Evolutionary conservation across 2,797 vertebrate species (phyloP), one percentile per base, ranked within the genome.

Genomic region (Chelidonichthys spinosus): DNA sequence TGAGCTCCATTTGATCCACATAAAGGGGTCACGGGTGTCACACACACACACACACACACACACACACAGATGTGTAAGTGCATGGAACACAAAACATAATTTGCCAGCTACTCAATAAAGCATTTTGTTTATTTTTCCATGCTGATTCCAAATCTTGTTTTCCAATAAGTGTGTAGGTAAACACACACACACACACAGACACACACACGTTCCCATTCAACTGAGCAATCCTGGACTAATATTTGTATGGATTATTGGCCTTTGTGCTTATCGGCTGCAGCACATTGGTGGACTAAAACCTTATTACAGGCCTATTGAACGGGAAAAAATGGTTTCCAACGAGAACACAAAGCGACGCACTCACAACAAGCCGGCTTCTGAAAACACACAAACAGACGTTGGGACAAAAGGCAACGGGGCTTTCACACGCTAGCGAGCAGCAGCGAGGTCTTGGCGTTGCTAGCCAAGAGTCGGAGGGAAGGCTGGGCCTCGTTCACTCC

Each of bases 231-330:
- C 82, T 86, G 67, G 83, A 60, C 87, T 90, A 93, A 90, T 92
- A 90, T 90, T 92, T 90, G 84, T 80, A 86, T 72, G 88, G 90
- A 89, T 92, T 92, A 90, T 91, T 90, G 86, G 86, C 80, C 89
- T 89, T 91, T 90, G 85, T 86, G 87, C 87, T 92, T 92, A 93
- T 93, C 92, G 7, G 71, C 82, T 76, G 72, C 73, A 79, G 79
- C 85, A 90, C 85, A 87, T 87, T 90, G 88, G 82, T 79, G 62
- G 82, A 82, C 78, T 86, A 83, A 91, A 89, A 87, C 84, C 87
- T 88, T 89, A 90, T 93, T 92, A 86, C 81, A 73, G 70, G 69
- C 62, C 83, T 79, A 86, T 83, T 91, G 84, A 90, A 91, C 81
- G 76, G 72, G 7, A 47, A 78, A 83, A 84, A 83, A 83, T 71